Evolutionary conservation across 2,797 vertebrate genomes (phyloP).

Genomic region (Danio jaintianensis): DNA sequence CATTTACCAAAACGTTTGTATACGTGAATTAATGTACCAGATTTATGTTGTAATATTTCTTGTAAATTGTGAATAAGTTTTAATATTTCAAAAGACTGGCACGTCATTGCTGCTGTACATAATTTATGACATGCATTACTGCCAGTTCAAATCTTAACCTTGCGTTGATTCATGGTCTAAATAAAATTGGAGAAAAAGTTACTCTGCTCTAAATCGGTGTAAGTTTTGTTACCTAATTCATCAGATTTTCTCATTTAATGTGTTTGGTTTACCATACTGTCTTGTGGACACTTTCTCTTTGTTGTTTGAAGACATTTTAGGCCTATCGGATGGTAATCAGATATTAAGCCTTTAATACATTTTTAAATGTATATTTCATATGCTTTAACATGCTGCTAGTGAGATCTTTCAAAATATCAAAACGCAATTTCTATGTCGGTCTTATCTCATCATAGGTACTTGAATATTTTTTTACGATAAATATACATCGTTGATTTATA

Average conservation of each 20-base stretch:
- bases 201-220: conserved; percentile 62
- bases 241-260: conserved; percentile 38
- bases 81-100: conserved; percentile 80
- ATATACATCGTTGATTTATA: not conserved
- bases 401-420: conserved; percentile 1
- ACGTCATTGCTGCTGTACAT: conserved; percentile 84
- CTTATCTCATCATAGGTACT: not conserved
- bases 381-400: not conserved
- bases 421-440: not conserved
- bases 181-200: conserved; percentile 79
- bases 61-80: conserved; percentile 95
- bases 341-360: not conserved
- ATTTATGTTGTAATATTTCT: conserved; percentile 85
- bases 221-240: conserved; percentile 58
- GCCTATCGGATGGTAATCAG: not conserved
- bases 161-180: conserved; percentile 78
- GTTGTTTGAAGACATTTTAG: not conserved
- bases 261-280: conserved; percentile 15
- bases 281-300: not conserved
- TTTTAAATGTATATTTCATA: not conserved
- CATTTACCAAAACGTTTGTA: conserved; percentile 83
- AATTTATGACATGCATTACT: conserved; percentile 86
- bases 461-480: not conserved
- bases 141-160: conserved; percentile 74
- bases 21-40: conserved; percentile 84